These are phyloP conservation scores for Megalopta genalis DNA, from an alignment of 1,140 invertebrate genomes.

Conservation along the genomic window DNA sequence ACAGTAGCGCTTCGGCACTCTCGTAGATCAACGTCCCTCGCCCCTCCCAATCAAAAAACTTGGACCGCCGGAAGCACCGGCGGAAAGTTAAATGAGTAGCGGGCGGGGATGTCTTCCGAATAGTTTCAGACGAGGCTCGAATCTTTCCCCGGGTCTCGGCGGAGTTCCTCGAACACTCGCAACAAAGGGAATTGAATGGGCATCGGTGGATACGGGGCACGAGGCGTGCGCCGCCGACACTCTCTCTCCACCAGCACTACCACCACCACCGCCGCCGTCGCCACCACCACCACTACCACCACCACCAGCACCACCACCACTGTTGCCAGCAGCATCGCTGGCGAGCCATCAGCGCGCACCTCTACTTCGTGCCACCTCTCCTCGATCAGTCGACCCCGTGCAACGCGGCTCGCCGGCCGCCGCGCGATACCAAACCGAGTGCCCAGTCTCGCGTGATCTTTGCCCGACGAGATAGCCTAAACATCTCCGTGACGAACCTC, in stretches of 20 bases:
- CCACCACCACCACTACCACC: conserved; percentile 2
- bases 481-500: too few relatives aligned
- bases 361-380: conserved; percentile 65
- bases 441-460: conserved; percentile 4
- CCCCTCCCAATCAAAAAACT: background rate
- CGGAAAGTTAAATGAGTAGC: conserved; percentile 6
- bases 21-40: background rate
- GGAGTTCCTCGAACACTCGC: conserved; percentile 15
- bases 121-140: background rate
- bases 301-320: background rate
- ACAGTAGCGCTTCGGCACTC: background rate
- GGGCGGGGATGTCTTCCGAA: background rate
- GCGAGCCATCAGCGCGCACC: conserved; percentile 57
- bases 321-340: conserved; percentile 12
- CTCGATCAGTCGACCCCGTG: conserved; percentile 79
- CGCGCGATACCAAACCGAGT: conserved; percentile 60
- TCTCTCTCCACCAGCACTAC: background rate
- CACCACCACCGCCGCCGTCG: conserved; percentile 4
- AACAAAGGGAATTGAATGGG: conserved; percentile 33
- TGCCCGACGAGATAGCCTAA: too few relatives aligned
- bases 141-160: background rate
- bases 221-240: conserved; percentile 65
- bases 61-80: background rate
- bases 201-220: conserved; percentile 44
- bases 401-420: conserved; percentile 79